A percentile compares a stretch with the other conserved stretches of the same genome.
Conservation (phyloP, 2,888 invertebrate genomes). For the Quadriops clusia region DNA sequence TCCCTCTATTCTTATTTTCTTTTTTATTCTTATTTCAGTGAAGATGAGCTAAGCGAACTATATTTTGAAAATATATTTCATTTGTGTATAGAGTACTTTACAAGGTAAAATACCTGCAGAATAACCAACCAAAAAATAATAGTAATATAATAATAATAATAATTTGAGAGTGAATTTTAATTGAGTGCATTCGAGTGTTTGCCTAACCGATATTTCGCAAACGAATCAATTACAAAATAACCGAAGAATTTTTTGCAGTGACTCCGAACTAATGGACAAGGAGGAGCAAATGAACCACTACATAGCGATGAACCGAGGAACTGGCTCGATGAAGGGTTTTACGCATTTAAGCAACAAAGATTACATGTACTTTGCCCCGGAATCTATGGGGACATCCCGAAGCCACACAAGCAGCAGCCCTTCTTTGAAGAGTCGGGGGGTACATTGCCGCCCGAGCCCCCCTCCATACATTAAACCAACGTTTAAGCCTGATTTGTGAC, state of each 20-base stretch:
- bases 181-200: no score
- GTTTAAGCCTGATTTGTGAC: conserved; percentile 43
- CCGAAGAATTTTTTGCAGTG: conserved; percentile 18
- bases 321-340: conserved; percentile 47
- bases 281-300: conserved; percentile 53
- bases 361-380: conserved; percentile 27
- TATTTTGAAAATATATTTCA: conserved; percentile 61
- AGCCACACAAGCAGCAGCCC: conserved; percentile 32
- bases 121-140: no score
- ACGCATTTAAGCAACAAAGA: no score
- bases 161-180: no score
- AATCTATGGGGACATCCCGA: conserved; percentile 23
- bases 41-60: conserved; percentile 51
- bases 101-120: no score
- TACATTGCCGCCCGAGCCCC: conserved; percentile 44
- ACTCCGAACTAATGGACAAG: conserved; percentile 33
- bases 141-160: no score
- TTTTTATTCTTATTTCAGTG: no score
- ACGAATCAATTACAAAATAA: conserved; percentile 14
- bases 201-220: no score
- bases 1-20: no score
- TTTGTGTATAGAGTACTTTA: conserved; percentile 52
- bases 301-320: conserved; percentile 44
- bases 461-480: conserved; percentile 46
- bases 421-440: conserved; percentile 29